A percentile compares a stretch with the other conserved stretches of the same genome.
phyloP scores from a whole-genome alignment of 2,113 vertebrate genomes.

The Ceuthmochares aereus region DNA sequence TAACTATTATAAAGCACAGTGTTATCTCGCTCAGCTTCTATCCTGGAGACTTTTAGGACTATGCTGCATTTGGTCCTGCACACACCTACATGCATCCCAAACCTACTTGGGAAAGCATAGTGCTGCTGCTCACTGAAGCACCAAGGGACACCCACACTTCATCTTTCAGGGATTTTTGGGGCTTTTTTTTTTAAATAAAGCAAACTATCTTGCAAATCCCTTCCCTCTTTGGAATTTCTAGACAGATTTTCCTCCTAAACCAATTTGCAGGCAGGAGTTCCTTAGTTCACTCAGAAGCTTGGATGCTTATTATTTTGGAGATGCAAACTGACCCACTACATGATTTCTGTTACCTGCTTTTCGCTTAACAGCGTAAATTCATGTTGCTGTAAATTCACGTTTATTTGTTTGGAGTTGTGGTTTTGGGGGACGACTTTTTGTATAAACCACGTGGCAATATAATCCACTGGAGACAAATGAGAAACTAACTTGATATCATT shows the following conservation, averaged over 20 bases:
- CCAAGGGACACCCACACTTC: neutral
- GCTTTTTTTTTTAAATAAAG: neutral
- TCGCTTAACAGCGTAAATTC: neutral
- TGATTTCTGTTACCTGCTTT: neutral
- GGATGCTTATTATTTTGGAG: too few species aligned
- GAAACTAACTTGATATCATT: neutral
- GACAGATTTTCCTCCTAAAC: neutral
- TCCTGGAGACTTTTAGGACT: neutral
- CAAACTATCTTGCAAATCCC: neutral
- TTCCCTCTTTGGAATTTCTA: neutral
- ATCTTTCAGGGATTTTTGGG: too few species aligned
- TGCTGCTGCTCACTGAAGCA: neutral
- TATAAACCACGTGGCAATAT: neutral
- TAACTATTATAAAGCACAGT: neutral
- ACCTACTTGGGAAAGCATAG: neutral
- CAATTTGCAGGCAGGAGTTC: too few species aligned
- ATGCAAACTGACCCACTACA: neutral
- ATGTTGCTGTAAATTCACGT: neutral
- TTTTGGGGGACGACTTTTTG: neutral
- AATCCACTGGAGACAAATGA: neutral
- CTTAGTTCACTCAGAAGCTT: too few species aligned
- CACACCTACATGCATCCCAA: rapidly evolving
- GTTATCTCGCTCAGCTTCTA: neutral
- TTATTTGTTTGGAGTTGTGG: neutral
- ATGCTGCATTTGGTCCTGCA: neutral